Percentiles rank a stretch among this genome's conserved stretches.
Evolutionary conservation across 2,888 invertebrate species (phyloP).

Genomic region (Micropterix aruncella): DNA sequence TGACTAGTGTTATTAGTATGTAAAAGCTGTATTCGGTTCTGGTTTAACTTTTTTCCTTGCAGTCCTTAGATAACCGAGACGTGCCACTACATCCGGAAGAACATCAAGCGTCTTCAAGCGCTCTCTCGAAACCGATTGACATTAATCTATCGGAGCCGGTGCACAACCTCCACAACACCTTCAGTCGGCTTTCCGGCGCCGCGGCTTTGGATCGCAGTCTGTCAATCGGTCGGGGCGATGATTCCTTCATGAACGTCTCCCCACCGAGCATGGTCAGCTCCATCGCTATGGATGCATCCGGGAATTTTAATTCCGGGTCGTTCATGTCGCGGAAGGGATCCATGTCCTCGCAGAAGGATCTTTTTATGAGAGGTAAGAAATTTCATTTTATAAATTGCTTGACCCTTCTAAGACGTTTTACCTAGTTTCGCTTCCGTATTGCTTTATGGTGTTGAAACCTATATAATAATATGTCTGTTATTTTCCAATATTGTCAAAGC

Average conservation of each 20-base stretch:
- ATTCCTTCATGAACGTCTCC: conserved; percentile 27
- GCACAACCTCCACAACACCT: conserved; percentile 33
- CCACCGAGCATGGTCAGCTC: conserved; percentile 48
- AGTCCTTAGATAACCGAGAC: neutral
- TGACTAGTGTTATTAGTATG: too few relatives aligned
- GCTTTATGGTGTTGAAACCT: too few relatives aligned
- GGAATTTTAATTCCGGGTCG: conserved; percentile 10
- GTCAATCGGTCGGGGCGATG: neutral
- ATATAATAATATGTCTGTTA: too few relatives aligned
- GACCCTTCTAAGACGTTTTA: too few relatives aligned
- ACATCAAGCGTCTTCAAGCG: conserved; percentile 19
- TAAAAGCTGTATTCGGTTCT: too few relatives aligned
- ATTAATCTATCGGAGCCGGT: conserved; percentile 37
- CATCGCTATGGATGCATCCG: conserved; percentile 31
- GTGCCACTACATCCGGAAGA: conserved; percentile 21
- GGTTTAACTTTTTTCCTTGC: too few relatives aligned
- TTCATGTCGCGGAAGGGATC: conserved; percentile 11
- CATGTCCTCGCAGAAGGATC: conserved; percentile 5
- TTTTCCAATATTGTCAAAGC: too few relatives aligned
- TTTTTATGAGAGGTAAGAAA: neutral
- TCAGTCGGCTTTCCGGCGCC: conserved; percentile 25
- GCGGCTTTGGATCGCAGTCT: neutral
- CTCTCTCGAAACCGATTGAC: conserved; percentile 29
- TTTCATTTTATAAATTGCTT: too few relatives aligned
- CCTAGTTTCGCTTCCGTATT: too few relatives aligned